Evolutionary conservation across 2,113 vertebrate species (phyloP).

Genomic region (Balaenoptera acutorostrata): DNA sequence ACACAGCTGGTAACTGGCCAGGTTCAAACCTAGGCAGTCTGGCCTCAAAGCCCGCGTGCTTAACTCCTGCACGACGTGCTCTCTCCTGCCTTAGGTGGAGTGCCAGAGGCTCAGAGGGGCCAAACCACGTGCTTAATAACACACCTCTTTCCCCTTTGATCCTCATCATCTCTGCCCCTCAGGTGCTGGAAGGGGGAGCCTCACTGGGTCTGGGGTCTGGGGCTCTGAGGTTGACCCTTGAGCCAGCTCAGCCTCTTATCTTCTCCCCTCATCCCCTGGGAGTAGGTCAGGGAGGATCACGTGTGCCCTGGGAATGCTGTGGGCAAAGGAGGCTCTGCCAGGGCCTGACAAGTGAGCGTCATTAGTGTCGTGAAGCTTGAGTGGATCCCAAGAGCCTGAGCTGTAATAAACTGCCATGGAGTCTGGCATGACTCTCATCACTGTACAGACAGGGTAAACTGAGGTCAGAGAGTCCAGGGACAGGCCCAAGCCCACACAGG

Average conservation of each 20-base stretch:
- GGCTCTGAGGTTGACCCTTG: neutral
- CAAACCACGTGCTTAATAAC: neutral
- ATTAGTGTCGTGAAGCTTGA: neutral
- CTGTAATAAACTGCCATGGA: neutral
- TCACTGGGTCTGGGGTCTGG: neutral
- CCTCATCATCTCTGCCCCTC: neutral
- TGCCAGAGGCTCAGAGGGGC: neutral
- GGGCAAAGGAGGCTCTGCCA: neutral
- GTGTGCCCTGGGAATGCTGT: neutral
- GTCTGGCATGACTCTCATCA: neutral
- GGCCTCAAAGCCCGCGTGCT: neutral
- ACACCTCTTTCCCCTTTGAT: neutral
- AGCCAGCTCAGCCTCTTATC: neutral
- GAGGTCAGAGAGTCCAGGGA: neutral
- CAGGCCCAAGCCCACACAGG: neutral
- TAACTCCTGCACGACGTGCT: neutral
- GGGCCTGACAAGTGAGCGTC: neutral
- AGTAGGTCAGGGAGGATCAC: neutral
- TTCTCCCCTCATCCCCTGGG: neutral
- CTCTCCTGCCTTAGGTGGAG: neutral
- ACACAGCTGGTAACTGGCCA: neutral
- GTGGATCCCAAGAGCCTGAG: neutral
- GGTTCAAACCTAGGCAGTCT: neutral
- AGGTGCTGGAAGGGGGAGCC: neutral
- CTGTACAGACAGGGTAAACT: neutral